These are phyloP conservation scores for Unio delphinus DNA, from an alignment of 2,888 invertebrate species.

Conservation along the genomic window DNA sequence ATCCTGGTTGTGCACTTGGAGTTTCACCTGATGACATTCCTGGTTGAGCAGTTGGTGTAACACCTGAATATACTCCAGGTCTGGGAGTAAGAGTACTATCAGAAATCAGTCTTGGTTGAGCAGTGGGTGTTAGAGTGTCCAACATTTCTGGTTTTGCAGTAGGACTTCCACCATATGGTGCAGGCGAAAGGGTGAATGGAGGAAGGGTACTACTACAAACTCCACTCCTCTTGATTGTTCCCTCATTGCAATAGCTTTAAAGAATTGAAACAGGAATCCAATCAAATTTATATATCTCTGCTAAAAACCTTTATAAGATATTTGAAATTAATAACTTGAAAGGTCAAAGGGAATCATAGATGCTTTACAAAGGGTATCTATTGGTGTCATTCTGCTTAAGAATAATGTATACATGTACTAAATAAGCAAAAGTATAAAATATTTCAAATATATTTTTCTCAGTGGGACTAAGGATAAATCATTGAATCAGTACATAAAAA, in stretches of 20 bases:
- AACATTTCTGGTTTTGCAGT: slow-evolving; percentile 2
- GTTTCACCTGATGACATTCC: slow-evolving; percentile 5
- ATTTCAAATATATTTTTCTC: no score
- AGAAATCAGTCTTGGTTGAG: slow-evolving; percentile 4
- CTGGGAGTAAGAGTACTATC: slow-evolving; percentile 11
- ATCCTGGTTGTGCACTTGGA: slow-evolving; percentile 24
- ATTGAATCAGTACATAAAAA: no score
- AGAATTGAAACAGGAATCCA: slow-evolving; percentile 5
- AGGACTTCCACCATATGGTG: slow-evolving; percentile 1
- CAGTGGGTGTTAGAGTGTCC: slow-evolving; percentile 10
- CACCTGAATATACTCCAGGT: background rate
- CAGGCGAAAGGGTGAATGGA: slow-evolving; percentile 18
- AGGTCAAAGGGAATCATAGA: no score
- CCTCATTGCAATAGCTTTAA: slow-evolving; percentile 64
- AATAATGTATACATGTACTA: no score
- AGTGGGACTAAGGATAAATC: no score
- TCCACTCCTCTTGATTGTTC: slow-evolving; percentile 61
- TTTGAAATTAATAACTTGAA: no score
- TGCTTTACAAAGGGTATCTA: no score
- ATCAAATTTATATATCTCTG: no score
- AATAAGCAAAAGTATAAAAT: no score
- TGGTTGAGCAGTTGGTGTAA: slow-evolving; percentile 23
- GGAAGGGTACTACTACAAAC: slow-evolving; percentile 41
- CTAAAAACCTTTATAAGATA: no score
- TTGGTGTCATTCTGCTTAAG: no score